Conservation (phyloP, 2,797 vertebrate species). For the Periparus ater region DNA sequence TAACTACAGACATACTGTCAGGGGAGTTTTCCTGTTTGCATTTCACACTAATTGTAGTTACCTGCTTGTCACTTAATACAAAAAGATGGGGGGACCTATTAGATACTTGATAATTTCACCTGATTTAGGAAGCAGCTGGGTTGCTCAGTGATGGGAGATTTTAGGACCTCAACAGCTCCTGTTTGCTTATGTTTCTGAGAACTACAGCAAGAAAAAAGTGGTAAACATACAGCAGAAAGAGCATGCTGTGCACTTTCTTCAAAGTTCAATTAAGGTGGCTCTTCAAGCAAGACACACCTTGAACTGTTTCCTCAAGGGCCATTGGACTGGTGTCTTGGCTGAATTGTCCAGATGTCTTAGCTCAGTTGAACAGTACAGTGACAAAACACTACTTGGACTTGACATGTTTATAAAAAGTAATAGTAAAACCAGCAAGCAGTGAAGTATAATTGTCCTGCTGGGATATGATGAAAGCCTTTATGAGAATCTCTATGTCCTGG, state of each 20-base stretch:
- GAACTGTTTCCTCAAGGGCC: background rate
- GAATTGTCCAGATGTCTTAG: conserved; percentile 27
- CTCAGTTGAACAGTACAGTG: conserved; percentile 49
- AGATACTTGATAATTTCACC: background rate
- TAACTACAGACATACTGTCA: background rate
- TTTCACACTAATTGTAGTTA: background rate
- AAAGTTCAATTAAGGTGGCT: background rate
- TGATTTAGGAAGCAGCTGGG: background rate
- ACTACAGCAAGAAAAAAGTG: background rate
- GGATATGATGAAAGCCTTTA: conserved; percentile 72
- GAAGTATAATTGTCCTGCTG: conserved; percentile 69
- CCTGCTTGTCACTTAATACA: background rate
- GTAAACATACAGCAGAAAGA: background rate
- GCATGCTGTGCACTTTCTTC: background rate
- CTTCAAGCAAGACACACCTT: background rate
- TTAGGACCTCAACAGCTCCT: background rate
- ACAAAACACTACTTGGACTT: conserved; percentile 42
- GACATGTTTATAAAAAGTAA: conserved; percentile 58
- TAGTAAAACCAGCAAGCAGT: conserved; percentile 54
- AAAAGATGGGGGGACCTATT: background rate
- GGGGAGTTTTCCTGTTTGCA: background rate
- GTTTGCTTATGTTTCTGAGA: background rate
- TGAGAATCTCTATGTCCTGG: conserved; percentile 58
- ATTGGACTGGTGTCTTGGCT: background rate
- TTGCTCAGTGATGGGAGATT: background rate